Conservation (phyloP, 2,888 invertebrate genomes). For the Drosophila imparisetae region DNA sequence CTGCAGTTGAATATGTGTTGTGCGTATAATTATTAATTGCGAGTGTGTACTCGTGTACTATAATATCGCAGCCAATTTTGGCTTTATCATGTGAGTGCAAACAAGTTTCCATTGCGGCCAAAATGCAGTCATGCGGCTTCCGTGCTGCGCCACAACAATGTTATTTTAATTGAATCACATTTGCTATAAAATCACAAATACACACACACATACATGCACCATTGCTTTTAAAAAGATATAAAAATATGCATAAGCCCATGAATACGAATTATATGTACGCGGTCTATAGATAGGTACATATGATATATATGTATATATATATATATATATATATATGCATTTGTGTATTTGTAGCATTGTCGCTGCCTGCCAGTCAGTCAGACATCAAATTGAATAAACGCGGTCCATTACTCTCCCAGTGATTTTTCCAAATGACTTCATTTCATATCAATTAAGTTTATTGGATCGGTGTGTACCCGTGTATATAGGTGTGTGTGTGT, state of each 20-base stretch:
- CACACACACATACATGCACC: conserved; percentile 17
- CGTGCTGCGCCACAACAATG: conserved; percentile 62
- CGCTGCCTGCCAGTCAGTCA: conserved; percentile 55
- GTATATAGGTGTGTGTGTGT: conserved; percentile 19
- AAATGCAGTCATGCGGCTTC: conserved; percentile 76
- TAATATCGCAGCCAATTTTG: conserved; percentile 53
- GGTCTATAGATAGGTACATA: not conserved
- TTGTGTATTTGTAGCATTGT: conserved; percentile 18
- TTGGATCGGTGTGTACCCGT: conserved; percentile 55
- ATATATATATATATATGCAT: not conserved
- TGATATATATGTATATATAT: not conserved
- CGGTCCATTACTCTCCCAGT: conserved; percentile 69
- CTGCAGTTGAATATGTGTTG: conserved; percentile 24
- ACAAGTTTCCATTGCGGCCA: conserved; percentile 49
- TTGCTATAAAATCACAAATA: conserved; percentile 52
- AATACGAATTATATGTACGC: conserved; percentile 10
- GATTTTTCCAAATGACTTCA: conserved; percentile 83
- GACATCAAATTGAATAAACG: conserved; percentile 79
- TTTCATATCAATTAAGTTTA: conserved; percentile 84
- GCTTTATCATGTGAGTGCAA: conserved; percentile 57
- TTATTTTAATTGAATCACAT: conserved; percentile 65
- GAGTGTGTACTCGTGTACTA: conserved; percentile 10
- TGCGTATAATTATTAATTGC: conserved; percentile 78
- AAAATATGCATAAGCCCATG: conserved; percentile 50
- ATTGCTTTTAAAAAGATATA: conserved; percentile 59